Conservation (phyloP, 2,113 vertebrate genomes). For the Boleophthalmus pectinirostris region DNA sequence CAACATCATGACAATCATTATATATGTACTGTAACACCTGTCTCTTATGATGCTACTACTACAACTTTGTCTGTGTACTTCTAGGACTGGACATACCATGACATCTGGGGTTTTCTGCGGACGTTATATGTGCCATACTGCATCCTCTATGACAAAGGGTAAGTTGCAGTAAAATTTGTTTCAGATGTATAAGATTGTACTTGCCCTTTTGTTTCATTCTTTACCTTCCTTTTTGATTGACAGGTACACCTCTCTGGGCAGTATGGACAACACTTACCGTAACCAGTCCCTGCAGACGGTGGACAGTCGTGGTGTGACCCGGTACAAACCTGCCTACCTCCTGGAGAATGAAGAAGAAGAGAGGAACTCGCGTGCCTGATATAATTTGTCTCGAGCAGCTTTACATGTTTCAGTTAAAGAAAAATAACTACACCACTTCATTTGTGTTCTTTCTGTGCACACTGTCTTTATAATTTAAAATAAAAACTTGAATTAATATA, state of each 20-base stretch:
- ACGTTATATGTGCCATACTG: conserved; percentile 92
- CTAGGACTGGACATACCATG: conserved; percentile 95
- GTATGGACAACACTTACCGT: conserved; percentile 85
- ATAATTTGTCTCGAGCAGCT: background rate
- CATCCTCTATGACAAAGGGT: conserved; percentile 95
- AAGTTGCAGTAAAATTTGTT: conserved; percentile 40
- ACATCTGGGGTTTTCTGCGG: conserved; percentile 94
- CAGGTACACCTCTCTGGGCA: conserved; percentile 95
- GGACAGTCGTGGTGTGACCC: conserved; percentile 72
- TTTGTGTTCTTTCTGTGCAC: background rate
- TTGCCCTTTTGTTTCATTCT: background rate
- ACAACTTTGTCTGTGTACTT: background rate
- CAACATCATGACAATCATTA: too few species aligned
- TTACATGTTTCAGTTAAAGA: conserved; percentile 15
- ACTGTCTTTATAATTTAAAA: conserved; percentile 4
- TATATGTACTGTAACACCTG: too few species aligned
- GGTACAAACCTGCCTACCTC: conserved; percentile 85
- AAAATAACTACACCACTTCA: background rate
- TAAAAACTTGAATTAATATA: conserved; percentile 33
- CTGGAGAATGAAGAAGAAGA: conserved; percentile 91
- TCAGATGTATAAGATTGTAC: too few species aligned
- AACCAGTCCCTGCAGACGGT: conserved; percentile 81
- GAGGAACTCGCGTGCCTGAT: conserved; percentile 82
- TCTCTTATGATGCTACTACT: too few species aligned
- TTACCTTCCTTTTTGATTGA: background rate